Base-by-base conservation (phyloP, 2,113 vertebrate species). In the Sitta europaea region DNA sequence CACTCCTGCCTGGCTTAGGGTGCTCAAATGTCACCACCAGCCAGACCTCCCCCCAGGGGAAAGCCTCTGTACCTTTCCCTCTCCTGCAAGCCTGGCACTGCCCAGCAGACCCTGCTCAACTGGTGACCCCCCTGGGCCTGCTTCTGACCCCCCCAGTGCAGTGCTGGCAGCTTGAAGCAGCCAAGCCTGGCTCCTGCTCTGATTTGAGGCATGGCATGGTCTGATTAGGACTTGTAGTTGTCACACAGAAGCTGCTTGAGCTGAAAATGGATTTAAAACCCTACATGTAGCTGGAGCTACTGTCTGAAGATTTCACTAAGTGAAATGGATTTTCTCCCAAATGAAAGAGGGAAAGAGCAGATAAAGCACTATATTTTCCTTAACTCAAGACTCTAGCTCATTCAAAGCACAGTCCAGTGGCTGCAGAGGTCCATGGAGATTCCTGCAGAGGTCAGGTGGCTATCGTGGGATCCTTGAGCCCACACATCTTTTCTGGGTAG, bases 71-170 rank as follows among this genome's bases (percentile, higher is more conserved):
- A 17, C 27, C 40, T 47, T 71, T 38, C 14, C 15, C 22, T 84
- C 68, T 81, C 36, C 61, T 83, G 10, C 15, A 45, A 54, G 12
- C 28, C 38, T 48, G n/a, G 50, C 21, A 57, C 20, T 48, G 42
- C 25, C 31, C 31, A 27, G 36, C 2, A 5, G 14, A 17, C 13
- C 19, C 21, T 0, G 2, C 40, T 91, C 38, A 40, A 48, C 65
- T 35, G 14, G 25, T 0, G 1, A 79, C 20, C 13, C 16, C 12
- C 21, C 0, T 42, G 0, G n/a, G 3, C 42, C 63, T 9, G 12
- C 54, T 70, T 50, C 35, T 51, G 45, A 55, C 4, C 3, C 23
- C 23, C 15, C 6, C 1, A 1, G 7, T 0, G 10, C 55, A 66
- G 35, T 3, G 3, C 53, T 65, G 40, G 63, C 1, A 8, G 27